These are phyloP conservation scores for Phasia obesa DNA, from an alignment of 2,888 invertebrate species.

Conservation along the genomic window DNA sequence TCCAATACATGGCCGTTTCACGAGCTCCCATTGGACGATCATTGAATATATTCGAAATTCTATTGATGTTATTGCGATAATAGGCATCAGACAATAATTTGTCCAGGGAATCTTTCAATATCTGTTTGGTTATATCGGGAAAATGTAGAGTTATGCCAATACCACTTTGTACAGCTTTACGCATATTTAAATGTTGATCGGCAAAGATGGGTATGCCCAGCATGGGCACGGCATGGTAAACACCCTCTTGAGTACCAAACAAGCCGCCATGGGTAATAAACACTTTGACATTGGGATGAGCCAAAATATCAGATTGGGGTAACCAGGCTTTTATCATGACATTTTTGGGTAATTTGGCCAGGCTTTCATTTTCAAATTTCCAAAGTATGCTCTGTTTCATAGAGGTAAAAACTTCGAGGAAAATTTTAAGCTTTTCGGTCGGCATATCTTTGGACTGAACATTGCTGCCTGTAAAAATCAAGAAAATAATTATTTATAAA, in stretches of 20 bases:
- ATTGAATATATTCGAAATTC: conserved; percentile 79
- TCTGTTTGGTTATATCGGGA: conserved; percentile 77
- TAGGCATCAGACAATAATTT: conserved; percentile 80
- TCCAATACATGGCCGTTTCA: conserved; percentile 82
- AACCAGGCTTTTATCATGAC: conserved; percentile 83
- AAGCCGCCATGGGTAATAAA: conserved; percentile 83
- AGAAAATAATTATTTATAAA: not conserved
- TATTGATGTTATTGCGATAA: conserved; percentile 79
- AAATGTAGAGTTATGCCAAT: conserved; percentile 80
- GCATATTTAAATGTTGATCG: conserved; percentile 82
- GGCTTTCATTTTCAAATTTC: conserved; percentile 83
- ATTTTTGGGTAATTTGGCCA: conserved; percentile 80
- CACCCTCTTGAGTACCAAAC: conserved; percentile 82
- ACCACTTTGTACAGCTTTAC: conserved; percentile 79
- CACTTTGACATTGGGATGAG: conserved; percentile 82
- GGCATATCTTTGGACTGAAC: conserved; percentile 82
- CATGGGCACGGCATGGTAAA: conserved; percentile 82
- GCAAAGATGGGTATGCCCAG: conserved; percentile 83
- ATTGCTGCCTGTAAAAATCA: conserved; percentile 80
- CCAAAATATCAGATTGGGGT: conserved; percentile 83
- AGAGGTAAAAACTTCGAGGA: conserved; percentile 81
- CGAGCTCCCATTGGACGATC: conserved; percentile 80
- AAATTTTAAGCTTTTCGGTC: conserved; percentile 78
- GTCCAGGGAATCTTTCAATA: conserved; percentile 76
- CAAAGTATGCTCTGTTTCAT: conserved; percentile 82